phyloP scores from a whole-genome alignment of 2,797 vertebrate species.

The Pangasius larnaudii region DNA sequence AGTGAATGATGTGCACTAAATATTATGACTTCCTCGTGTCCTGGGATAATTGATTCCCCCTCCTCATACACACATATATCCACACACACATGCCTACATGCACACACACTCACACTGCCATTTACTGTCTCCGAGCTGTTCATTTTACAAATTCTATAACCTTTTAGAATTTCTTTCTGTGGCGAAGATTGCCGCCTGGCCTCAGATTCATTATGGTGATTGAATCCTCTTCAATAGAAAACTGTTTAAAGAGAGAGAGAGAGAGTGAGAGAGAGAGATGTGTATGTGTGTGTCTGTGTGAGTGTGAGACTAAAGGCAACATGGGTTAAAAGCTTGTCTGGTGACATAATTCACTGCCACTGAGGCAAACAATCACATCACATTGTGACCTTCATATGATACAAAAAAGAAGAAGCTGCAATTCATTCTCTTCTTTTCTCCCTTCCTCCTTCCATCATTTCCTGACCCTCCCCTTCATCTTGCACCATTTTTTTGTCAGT shows the following conservation, averaged over 20 bases:
- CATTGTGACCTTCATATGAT: constrained; percentile 90
- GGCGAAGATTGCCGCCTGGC: constrained; percentile 88
- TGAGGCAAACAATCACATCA: constrained; percentile 89
- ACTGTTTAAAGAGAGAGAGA: constrained; percentile 78
- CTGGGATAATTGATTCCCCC: constrained; percentile 87
- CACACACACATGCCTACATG: constrained; percentile 41
- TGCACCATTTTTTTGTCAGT: constrained; percentile 70
- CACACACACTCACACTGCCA: constrained; percentile 74
- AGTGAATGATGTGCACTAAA: constrained; percentile 84
- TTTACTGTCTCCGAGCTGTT: constrained; percentile 86
- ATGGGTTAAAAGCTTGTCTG: constrained; percentile 90
- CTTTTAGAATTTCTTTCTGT: constrained; percentile 93
- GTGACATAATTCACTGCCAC: constrained; percentile 89
- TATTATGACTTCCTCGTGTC: constrained; percentile 84
- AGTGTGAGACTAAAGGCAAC: constrained; percentile 83
- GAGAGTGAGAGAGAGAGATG: constrained; percentile 33
- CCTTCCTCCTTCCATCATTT: constrained; percentile 56
- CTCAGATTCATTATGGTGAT: constrained; percentile 94
- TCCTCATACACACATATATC: constrained; percentile 30
- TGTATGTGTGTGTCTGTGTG: not conserved
- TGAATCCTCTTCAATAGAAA: constrained; percentile 93
- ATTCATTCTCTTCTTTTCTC: constrained; percentile 49
- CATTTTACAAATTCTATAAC: constrained; percentile 94
- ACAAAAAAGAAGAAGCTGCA: constrained; percentile 82
- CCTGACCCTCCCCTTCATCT: constrained; percentile 69